Conservation (phyloP, 2,888 invertebrate genomes). For the Deroplatys truncata region DNA sequence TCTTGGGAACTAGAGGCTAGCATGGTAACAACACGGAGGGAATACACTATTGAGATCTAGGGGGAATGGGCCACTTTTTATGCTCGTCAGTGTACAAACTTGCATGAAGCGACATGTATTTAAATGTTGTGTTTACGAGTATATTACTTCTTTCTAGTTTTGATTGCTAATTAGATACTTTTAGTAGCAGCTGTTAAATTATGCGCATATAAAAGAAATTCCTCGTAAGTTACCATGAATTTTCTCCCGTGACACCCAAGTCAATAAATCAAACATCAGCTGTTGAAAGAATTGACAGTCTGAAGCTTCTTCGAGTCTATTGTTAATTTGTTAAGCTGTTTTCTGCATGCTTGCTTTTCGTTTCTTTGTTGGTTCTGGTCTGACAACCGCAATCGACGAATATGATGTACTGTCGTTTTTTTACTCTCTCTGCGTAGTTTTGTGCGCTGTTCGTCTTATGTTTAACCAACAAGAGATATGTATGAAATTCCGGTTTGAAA, state of each 20-base stretch:
- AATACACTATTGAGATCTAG: too few species aligned
- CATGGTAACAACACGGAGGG: too few species aligned
- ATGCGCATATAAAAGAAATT: too few species aligned
- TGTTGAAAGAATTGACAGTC: not conserved
- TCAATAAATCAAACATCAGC: not conserved
- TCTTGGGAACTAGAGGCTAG: too few species aligned
- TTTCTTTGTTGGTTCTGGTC: not conserved
- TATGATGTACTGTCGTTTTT: not conserved
- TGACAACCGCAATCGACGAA: not conserved
- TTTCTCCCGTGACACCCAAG: not conserved
- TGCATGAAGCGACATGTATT: too few species aligned
- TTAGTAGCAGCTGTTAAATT: too few species aligned
- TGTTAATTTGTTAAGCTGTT: not conserved
- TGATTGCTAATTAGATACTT: too few species aligned
- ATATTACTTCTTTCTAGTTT: too few species aligned
- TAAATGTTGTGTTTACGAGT: too few species aligned
- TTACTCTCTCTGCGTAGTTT: not conserved
- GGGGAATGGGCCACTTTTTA: too few species aligned
- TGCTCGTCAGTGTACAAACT: too few species aligned
- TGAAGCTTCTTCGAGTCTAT: not conserved
- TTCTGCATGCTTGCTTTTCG: not conserved
- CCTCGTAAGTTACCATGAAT: not conserved
- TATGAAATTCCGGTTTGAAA: not conserved
- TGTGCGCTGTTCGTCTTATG: not conserved
- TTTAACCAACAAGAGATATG: not conserved